Base-by-base conservation (phyloP, 2,113 vertebrate genomes). In the Nannospalax galili region DNA sequence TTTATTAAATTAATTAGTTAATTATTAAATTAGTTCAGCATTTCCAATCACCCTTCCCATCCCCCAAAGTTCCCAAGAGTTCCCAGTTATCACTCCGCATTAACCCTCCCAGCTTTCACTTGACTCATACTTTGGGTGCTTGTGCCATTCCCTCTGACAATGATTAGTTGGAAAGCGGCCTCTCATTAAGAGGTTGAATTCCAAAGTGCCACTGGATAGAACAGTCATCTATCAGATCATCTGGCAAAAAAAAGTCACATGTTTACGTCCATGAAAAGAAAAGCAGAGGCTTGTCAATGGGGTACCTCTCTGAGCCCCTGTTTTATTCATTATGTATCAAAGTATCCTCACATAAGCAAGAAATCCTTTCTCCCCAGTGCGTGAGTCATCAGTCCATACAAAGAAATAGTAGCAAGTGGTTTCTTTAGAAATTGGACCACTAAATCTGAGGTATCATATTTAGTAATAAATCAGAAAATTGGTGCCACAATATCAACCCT, bases 1-100 rank as follows among this genome's bases (percentile, higher is more conserved):
- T 95, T 97, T 95, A 93, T 96, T 95, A 93, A 96, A 90, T 95
- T 96, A 96, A 95, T 96, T 81, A 97, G 91, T 91, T 95, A 78
- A 95, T 92, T n/a, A n/a, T n/a, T n/a, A n/a, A n/a, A n/a, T n/a
- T n/a, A n/a, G n/a, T 95, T 96, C 84, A 96, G 86, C 56, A 91
- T 95, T 97, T 97, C 87, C 75, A 96, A 95, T 96, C 96, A 97
- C 93, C 95, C 86, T 96, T 95, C 86, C 78, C n/a, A n/a, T n/a
- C n/a, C n/a, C n/a, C n/a, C n/a, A n/a, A n/a, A n/a, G n/a, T n/a
- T n/a, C n/a, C n/a, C n/a, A n/a, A n/a, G 79, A 65, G 65, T 91
- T 95, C 79, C 79, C 56, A 90, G 37, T 91, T 96, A 89, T 96
- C 93, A 96, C 32, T 91, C 19, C n/a, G 40, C 37, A 93, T 95